Evolutionary conservation across 2,113 vertebrate genomes (phyloP).

Genomic region (Syrmaticus mikado): DNA sequence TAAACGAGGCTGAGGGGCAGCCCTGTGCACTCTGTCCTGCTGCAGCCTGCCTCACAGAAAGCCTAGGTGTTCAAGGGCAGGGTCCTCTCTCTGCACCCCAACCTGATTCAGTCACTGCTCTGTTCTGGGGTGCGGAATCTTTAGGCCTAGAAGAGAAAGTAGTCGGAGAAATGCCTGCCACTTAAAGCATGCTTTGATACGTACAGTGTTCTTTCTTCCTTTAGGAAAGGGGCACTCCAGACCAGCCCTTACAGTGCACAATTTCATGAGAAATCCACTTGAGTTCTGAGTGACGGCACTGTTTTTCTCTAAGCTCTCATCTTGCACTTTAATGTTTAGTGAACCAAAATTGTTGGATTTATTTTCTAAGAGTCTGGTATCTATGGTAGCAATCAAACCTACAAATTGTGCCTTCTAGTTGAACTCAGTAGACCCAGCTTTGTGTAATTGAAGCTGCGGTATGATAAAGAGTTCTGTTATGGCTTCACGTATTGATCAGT

Average conservation of each 20-base stretch:
- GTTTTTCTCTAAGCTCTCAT: not conserved
- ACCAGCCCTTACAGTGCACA: not conserved
- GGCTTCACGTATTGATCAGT: slow-evolving; percentile 17
- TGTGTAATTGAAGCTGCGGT: slow-evolving; percentile 23
- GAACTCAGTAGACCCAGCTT: not conserved
- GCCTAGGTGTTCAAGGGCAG: not conserved
- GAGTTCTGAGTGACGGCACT: not conserved
- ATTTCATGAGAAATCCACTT: not conserved
- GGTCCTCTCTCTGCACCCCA: not conserved
- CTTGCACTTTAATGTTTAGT: slow-evolving; percentile 6
- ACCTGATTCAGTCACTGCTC: not conserved
- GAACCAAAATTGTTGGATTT: slow-evolving; percentile 8
- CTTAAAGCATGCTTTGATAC: not conserved
- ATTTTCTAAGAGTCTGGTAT: not conserved
- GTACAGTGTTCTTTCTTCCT: not conserved
- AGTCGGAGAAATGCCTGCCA: not conserved
- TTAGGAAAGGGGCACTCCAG: not conserved
- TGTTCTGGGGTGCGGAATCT: not conserved
- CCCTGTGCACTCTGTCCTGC: not conserved
- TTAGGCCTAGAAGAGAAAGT: not conserved
- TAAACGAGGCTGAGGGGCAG: not conserved
- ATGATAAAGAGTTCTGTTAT: not conserved
- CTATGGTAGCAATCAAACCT: slow-evolving; percentile 9
- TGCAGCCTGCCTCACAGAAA: not conserved
- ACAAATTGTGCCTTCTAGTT: slow-evolving; percentile 37